Conservation (phyloP, 1,140 invertebrate species). For the Trinorchestia longiramus region DNA sequence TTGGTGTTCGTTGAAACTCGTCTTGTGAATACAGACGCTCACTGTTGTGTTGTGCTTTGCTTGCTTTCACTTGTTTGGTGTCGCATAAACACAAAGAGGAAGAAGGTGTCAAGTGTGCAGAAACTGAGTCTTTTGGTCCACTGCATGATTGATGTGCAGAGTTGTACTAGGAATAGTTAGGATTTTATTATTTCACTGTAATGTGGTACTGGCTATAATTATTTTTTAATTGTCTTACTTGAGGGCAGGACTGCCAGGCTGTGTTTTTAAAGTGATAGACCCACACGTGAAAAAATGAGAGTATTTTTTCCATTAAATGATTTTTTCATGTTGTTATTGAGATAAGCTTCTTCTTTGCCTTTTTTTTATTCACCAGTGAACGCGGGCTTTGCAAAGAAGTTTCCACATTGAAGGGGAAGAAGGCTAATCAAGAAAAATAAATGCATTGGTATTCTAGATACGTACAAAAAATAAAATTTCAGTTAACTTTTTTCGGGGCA, state of each 20-base stretch:
- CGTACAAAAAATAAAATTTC: too few relatives aligned
- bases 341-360: too few relatives aligned
- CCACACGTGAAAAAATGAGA: too few relatives aligned
- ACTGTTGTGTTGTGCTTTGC: background rate
- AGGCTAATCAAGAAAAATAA: too few relatives aligned
- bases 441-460: too few relatives aligned
- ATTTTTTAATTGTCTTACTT: background rate
- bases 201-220: background rate
- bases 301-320: too few relatives aligned
- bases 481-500: too few relatives aligned
- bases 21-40: background rate
- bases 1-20: background rate
- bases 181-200: background rate
- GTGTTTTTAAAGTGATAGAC: background rate
- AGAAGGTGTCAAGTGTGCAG: background rate
- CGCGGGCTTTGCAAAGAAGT: too few relatives aligned
- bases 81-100: background rate
- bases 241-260: background rate
- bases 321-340: too few relatives aligned
- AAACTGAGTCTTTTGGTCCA: background rate
- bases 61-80: background rate
- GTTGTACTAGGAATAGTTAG: background rate
- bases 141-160: background rate
- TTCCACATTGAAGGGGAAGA: too few relatives aligned
- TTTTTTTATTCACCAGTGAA: too few relatives aligned